A percentile compares a stretch with the other conserved stretches of the same genome.
Conservation (phyloP, 2,797 vertebrate genomes). For the Lutjanus argentimaculatus region DNA sequence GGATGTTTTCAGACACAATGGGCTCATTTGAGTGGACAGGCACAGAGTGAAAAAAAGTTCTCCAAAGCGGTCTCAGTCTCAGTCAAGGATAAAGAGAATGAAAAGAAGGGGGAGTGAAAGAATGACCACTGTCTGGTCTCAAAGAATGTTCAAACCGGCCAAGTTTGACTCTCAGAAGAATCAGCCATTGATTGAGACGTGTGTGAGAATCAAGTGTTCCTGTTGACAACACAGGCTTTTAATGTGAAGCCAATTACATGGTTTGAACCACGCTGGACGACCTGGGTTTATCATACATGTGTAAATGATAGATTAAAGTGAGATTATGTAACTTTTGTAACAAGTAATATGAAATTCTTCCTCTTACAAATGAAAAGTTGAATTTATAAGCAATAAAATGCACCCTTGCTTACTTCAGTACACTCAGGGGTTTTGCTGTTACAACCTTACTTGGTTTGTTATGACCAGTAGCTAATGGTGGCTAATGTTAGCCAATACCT, state of each 20-base stretch:
- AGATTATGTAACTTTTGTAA: neutral
- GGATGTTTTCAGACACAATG: constrained; percentile 77
- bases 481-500: neutral
- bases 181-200: constrained; percentile 68
- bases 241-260: constrained; percentile 32
- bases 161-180: constrained; percentile 66
- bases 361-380: neutral
- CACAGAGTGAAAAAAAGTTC: constrained; percentile 71
- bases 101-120: constrained; percentile 64
- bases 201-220: constrained; percentile 48
- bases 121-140: constrained; percentile 67
- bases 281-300: neutral
- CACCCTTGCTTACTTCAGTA: neutral
- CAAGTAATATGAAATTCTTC: neutral
- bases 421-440: neutral
- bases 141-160: constrained; percentile 60
- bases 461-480: neutral
- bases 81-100: constrained; percentile 68
- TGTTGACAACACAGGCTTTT: constrained; percentile 42
- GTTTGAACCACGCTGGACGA: neutral
- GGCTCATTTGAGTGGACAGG: constrained; percentile 73
- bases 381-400: neutral
- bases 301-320: neutral
- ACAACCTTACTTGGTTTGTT: too few relatives aligned
- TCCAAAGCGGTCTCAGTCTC: constrained; percentile 59